Percentiles rank a stretch among this genome's conserved stretches.
Conservation (phyloP, 2,113 vertebrate species). For the Malurus elegans region DNA sequence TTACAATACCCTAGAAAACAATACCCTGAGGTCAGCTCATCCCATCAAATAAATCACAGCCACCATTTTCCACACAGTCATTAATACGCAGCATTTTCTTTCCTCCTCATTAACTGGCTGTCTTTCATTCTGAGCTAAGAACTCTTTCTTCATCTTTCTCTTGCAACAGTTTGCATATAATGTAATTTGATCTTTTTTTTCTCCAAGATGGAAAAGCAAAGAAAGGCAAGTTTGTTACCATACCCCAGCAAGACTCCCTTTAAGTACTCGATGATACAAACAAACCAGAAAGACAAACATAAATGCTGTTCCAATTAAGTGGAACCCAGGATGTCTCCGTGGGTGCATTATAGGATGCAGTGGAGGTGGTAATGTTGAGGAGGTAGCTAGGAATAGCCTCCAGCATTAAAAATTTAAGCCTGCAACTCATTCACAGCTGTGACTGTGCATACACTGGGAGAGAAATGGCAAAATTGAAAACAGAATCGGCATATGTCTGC, state of each 20-base stretch:
- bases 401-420: constrained; percentile 61
- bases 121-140: background rate
- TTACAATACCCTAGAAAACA: background rate
- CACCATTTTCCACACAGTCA: background rate
- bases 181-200: background rate
- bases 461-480: background rate
- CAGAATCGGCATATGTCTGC: background rate
- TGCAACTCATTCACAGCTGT: background rate
- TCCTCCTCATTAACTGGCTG: background rate
- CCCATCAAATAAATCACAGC: background rate
- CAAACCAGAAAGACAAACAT: background rate
- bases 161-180: background rate
- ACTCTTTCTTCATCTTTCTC: background rate
- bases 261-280: background rate
- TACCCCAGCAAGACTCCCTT: background rate
- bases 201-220: background rate
- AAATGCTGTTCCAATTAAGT: constrained; percentile 39
- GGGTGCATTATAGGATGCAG: constrained; percentile 9
- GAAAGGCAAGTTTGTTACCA: background rate
- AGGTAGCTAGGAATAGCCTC: constrained; percentile 32
- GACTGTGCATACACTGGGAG: background rate
- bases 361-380: constrained; percentile 8
- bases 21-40: background rate
- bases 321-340: background rate
- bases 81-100: background rate